Conservation (phyloP, 2,888 invertebrate species). For the Acanthosepion esculentum region DNA sequence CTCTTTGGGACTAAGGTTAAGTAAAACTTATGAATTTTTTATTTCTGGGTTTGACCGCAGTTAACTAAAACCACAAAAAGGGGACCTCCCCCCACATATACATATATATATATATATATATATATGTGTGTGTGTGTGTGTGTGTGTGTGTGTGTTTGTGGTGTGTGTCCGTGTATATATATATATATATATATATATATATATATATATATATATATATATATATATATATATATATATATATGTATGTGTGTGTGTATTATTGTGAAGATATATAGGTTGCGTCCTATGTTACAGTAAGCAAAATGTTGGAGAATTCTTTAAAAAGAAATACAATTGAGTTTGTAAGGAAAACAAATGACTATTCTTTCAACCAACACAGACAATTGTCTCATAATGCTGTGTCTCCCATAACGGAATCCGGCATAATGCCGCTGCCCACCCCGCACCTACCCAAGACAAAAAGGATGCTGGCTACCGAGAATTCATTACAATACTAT, state of each 20-base stretch:
- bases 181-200: no score
- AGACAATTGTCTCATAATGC: conserved; percentile 17
- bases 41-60: no score
- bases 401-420: not conserved
- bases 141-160: no score
- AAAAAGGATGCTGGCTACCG: not conserved
- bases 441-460: not conserved
- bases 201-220: not conserved
- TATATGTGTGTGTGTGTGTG: no score
- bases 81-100: no score
- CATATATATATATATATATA: no score
- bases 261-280: not conserved
- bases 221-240: no score
- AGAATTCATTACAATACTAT: conserved; percentile 1
- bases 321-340: not conserved
- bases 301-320: not conserved
- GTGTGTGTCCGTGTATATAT: no score
- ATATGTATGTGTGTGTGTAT: not conserved
- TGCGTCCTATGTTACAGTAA: not conserved
- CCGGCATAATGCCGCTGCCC: not conserved
- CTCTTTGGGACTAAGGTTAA: no score
- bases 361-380: not conserved
- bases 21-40: no score
- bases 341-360: not conserved
- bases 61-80: no score